phyloP scores from a whole-genome alignment of 2,113 vertebrate species.

The Microcebus murinus region DNA sequence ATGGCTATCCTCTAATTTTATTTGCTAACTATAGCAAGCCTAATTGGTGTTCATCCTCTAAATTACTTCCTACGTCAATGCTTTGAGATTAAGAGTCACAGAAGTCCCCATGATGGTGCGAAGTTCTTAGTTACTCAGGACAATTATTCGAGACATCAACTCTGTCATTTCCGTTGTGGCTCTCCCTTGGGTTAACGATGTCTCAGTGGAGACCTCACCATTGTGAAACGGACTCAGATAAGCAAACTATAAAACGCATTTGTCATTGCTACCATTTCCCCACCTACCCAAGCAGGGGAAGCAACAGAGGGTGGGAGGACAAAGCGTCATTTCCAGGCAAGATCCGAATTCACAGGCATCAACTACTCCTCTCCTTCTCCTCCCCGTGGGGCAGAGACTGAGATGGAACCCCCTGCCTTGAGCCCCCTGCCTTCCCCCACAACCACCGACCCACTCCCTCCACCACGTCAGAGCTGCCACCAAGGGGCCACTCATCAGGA shows the following conservation, averaged over 20 bases:
- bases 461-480: neutral
- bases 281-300: neutral
- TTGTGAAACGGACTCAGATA: neutral
- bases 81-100: neutral
- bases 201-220: neutral
- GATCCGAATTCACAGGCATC: neutral
- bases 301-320: neutral
- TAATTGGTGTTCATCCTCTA: neutral
- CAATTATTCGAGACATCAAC: neutral
- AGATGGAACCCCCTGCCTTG: too few species aligned
- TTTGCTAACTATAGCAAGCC: neutral
- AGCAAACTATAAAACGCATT: neutral
- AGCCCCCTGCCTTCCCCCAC: neutral
- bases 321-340: rapidly evolving
- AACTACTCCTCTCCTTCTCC: too few species aligned
- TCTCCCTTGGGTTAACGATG: neutral
- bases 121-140: neutral
- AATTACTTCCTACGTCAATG: neutral
- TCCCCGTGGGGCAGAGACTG: too few species aligned
- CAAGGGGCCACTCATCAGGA: too few species aligned
- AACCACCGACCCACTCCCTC: neutral
- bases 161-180: neutral
- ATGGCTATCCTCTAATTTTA: neutral
- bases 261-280: neutral
- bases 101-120: neutral